phyloP scores from a whole-genome alignment of 1,140 invertebrate species.

The Pseudomyrmex flavicornis region DNA sequence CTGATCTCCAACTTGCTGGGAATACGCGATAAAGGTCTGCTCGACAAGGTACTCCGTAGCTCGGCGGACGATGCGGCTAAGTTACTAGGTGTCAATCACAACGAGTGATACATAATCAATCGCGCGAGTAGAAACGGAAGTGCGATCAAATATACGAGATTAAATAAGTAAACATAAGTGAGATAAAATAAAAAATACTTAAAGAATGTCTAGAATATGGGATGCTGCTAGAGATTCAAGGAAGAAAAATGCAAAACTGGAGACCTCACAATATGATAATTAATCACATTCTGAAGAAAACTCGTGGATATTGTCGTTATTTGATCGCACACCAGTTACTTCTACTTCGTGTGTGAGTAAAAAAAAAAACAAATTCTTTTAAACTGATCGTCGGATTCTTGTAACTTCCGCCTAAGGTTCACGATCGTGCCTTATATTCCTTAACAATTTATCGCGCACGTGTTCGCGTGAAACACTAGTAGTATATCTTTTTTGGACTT shows the following conservation, averaged over 20 bases:
- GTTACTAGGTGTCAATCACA: constrained; percentile 91
- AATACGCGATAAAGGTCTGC: constrained; percentile 93
- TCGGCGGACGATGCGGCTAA: constrained; percentile 95
- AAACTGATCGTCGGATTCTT: background rate
- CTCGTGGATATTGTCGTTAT: background rate
- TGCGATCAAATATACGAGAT: constrained; percentile 7
- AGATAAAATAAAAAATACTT: background rate
- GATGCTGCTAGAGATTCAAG: background rate
- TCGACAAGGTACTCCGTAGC: constrained; percentile 93
- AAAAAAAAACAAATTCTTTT: background rate
- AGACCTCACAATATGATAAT: background rate
- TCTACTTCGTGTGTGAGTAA: background rate
- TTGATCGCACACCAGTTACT: constrained; percentile 26
- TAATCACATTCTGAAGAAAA: background rate
- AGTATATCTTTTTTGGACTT: background rate
- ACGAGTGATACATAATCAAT: constrained; percentile 73
- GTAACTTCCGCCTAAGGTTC: constrained; percentile 59
- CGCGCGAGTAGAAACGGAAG: background rate
- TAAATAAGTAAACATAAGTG: background rate
- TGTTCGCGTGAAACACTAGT: constrained; percentile 40
- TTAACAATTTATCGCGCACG: constrained; percentile 46
- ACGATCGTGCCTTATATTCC: constrained; percentile 78
- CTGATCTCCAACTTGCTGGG: constrained; percentile 95
- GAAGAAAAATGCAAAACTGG: background rate
- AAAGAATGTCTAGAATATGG: background rate